A percentile compares a stretch with the other conserved stretches of the same genome.
These are phyloP conservation scores for Nothura maculosa DNA, from an alignment of 2,797 vertebrate species.

Conservation along the genomic window DNA sequence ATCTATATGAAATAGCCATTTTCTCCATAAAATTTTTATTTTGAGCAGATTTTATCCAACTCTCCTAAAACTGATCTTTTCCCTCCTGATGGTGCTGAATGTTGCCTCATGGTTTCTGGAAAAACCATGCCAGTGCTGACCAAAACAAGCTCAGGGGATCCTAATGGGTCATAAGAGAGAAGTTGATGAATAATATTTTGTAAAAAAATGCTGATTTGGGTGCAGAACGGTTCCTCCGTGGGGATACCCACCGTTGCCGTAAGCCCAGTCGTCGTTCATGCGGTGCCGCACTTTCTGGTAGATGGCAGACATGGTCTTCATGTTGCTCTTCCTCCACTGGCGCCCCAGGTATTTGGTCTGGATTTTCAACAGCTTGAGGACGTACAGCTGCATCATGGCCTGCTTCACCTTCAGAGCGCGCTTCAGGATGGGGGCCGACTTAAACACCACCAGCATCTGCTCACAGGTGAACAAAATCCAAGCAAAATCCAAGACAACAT, in stretches of 20 bases:
- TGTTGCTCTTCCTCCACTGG: conserved; percentile 98
- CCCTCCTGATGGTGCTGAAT: rapidly evolving
- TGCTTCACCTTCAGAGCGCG: conserved; percentile 96
- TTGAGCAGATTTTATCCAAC: neutral
- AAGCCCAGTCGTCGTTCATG: conserved; percentile 97
- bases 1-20: neutral
- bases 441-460: conserved; percentile 98
- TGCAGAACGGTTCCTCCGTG: rapidly evolving
- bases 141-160: neutral
- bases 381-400: conserved; percentile 97
- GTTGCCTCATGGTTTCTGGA: neutral
- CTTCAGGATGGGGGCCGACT: conserved; percentile 95
- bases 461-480: neutral
- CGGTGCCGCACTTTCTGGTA: conserved; percentile 97
- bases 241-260: conserved; percentile 89
- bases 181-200: rapidly evolving
- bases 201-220: rapidly evolving
- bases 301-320: conserved; percentile 99
- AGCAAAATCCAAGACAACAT: rapidly evolving
- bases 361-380: conserved; percentile 94
- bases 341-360: conserved; percentile 97
- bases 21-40: neutral
- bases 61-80: neutral
- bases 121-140: rapidly evolving
- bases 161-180: neutral